phyloP scores from a whole-genome alignment of 2,888 invertebrate species.

The Noctua janthe region DNA sequence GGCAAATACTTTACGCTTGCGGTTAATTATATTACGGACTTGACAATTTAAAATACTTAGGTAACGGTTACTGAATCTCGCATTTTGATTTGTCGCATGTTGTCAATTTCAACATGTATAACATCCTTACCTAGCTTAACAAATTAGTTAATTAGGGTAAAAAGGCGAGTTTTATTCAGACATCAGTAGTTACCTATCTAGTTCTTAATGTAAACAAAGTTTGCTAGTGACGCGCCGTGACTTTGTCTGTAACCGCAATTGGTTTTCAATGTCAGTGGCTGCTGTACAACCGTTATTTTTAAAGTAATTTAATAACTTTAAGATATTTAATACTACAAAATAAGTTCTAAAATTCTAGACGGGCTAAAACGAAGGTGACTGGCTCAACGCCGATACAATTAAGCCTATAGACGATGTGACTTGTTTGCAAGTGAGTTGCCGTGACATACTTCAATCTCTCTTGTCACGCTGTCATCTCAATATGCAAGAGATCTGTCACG shows the following conservation, averaged over 20 bases:
- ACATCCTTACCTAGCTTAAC: background rate
- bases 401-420: conserved; percentile 2
- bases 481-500: conserved; percentile 30
- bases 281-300: background rate
- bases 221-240: background rate
- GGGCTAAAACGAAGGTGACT: background rate
- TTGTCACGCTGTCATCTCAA: conserved; percentile 41
- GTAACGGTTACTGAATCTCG: background rate
- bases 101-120: background rate
- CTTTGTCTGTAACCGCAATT: conserved; percentile 17
- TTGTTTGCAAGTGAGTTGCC: conserved; percentile 25
- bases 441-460: conserved; percentile 39
- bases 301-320: background rate
- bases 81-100: background rate
- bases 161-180: background rate
- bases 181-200: background rate
- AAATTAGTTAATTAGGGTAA: background rate
- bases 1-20: background rate
- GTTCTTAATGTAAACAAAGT: background rate
- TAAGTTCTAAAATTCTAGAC: background rate
- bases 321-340: background rate
- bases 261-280: conserved; percentile 4
- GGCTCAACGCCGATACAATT: conserved; percentile 1
- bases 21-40: background rate
- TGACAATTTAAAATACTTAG: background rate